Conservation (phyloP, 2,797 vertebrate genomes). For the Rachycentron canadum region DNA sequence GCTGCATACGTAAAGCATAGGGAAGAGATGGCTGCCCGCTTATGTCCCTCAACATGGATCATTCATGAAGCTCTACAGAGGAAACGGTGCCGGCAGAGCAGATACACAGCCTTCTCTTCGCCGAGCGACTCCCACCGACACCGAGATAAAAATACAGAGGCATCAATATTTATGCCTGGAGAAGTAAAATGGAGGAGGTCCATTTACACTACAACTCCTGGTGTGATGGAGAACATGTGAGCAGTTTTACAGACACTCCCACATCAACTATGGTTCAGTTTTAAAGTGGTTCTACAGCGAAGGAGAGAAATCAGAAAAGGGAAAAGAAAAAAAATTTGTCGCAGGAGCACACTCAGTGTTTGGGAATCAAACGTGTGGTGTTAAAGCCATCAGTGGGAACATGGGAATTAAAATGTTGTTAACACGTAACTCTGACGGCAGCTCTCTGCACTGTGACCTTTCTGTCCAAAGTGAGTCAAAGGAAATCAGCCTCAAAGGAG, state of each 20-base stretch:
- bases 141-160: conserved; percentile 44
- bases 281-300: neutral
- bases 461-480: conserved; percentile 25
- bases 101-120: conserved; percentile 3
- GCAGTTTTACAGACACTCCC: neutral
- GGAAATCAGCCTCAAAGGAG: conserved; percentile 19
- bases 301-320: neutral
- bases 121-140: conserved; percentile 17
- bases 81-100: conserved; percentile 35
- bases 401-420: neutral
- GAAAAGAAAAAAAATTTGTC: no score
- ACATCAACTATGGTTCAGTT: neutral
- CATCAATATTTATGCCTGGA: conserved; percentile 69
- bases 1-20: neutral
- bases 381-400: neutral
- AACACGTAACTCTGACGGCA: conserved; percentile 13
- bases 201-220: neutral
- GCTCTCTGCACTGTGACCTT: conserved; percentile 34
- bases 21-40: neutral
- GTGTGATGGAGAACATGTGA: conserved; percentile 41
- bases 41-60: conserved; percentile 64
- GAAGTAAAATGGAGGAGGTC: conserved; percentile 16
- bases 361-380: neutral
- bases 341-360: neutral
- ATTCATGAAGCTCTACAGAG: conserved; percentile 60